Percentiles rank a stretch among this genome's conserved stretches.
Evolutionary conservation across 1,140 invertebrate species (phyloP).

Genomic region (Onthophagus taurus): DNA sequence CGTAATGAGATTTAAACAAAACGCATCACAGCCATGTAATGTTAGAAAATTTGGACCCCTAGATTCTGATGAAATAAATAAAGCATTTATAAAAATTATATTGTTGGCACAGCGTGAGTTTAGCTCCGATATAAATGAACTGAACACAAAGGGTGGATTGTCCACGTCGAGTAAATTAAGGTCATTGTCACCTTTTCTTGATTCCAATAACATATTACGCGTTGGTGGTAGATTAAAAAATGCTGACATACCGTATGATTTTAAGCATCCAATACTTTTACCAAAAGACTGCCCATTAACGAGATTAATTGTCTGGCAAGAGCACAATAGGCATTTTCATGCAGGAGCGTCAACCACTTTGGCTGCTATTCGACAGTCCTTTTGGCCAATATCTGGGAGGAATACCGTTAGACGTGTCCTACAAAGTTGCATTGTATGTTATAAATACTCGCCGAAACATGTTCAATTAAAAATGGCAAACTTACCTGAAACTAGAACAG

Average conservation of each 20-base stretch:
- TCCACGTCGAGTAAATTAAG: neutral
- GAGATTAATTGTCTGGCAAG: neutral
- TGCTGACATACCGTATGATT: neutral
- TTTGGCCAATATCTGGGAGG: neutral
- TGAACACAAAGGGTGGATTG: neutral
- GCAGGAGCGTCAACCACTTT: neutral
- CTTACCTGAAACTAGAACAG: neutral
- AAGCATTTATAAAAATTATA: neutral
- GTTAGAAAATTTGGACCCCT: neutral
- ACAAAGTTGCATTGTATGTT: slow-evolving; percentile 4
- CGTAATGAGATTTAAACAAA: neutral
- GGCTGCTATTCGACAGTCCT: neutral
- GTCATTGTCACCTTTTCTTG: neutral
- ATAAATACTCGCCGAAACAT: neutral
- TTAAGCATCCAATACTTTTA: neutral
- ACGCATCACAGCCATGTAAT: neutral
- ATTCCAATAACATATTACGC: slow-evolving; percentile 4
- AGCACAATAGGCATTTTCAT: neutral
- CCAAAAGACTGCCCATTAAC: neutral
- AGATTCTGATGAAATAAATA: neutral
- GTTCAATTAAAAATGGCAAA: neutral
- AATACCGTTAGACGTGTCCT: neutral
- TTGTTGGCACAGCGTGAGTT: neutral
- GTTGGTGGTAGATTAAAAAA: slow-evolving; percentile 2
- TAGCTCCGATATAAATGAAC: neutral